Conservation (phyloP, 2,888 invertebrate genomes). For the Acleris literana region DNA sequence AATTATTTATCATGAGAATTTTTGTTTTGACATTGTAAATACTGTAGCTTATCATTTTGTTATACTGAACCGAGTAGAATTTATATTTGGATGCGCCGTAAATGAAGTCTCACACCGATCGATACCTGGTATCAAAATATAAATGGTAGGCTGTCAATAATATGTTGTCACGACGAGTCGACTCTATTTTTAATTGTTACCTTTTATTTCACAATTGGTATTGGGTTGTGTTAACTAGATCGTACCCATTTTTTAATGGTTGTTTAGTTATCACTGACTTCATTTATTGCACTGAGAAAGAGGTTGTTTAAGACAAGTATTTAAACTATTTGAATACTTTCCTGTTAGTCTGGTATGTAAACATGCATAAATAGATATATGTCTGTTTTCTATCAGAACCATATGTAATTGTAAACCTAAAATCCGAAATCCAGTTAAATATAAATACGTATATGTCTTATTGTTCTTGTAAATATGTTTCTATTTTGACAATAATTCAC, state of each 20-base stretch:
- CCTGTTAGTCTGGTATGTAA: slow-evolving; percentile 6
- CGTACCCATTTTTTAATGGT: too few species aligned
- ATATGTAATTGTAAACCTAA: slow-evolving; percentile 3
- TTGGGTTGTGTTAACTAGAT: too few species aligned
- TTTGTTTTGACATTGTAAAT: slow-evolving; percentile 49
- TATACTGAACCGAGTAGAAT: slow-evolving; percentile 66
- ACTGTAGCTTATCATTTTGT: slow-evolving; percentile 68
- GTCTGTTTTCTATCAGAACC: slow-evolving; percentile 16
- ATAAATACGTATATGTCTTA: slow-evolving; percentile 24
- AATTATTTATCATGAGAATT: slow-evolving; percentile 70
- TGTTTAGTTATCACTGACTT: slow-evolving; percentile 6
- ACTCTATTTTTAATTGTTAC: slow-evolving; percentile 2
- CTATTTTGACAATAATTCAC: slow-evolving; percentile 38
- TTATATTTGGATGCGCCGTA: slow-evolving; percentile 48
- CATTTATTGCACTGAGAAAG: slow-evolving; percentile 19
- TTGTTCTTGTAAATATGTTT: slow-evolving; percentile 35
- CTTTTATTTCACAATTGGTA: not conserved
- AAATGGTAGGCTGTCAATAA: slow-evolving; percentile 20
- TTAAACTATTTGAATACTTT: slow-evolving; percentile 17
- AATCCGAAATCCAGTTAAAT: slow-evolving; percentile 3
- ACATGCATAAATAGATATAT: slow-evolving; percentile 1
- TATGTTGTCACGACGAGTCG: slow-evolving; percentile 26
- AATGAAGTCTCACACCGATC: slow-evolving; percentile 38
- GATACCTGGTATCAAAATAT: slow-evolving; percentile 8
- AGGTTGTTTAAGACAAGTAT: slow-evolving; percentile 16